Evolutionary conservation across 2,113 vertebrate species (phyloP).

Genomic region (Mixornis gularis): DNA sequence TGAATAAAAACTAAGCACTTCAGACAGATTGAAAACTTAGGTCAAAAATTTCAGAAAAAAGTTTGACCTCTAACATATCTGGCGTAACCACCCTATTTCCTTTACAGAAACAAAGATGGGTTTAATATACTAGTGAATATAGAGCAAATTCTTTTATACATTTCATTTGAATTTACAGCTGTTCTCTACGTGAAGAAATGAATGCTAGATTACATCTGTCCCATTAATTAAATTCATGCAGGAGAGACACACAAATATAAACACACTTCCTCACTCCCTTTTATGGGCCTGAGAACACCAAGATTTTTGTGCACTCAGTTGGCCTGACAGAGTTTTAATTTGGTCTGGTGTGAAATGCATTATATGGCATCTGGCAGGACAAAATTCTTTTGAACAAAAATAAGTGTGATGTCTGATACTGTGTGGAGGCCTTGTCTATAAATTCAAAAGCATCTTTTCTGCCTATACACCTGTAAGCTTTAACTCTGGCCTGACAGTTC

Average conservation of each 20-base stretch:
- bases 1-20: neutral
- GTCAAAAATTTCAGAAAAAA: neutral
- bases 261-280: neutral
- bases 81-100: neutral
- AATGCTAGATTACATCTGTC: neutral
- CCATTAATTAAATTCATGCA: neutral
- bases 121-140: neutral
- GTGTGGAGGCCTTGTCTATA: neutral
- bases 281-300: neutral
- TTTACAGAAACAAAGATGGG: neutral
- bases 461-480: neutral
- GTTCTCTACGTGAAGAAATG: neutral
- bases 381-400: neutral
- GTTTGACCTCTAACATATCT: neutral
- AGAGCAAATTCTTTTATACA: neutral
- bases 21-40: neutral
- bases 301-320: neutral
- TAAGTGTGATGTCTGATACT: neutral
- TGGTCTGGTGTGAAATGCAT: neutral
- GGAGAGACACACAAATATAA: neutral
- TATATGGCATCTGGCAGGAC: neutral
- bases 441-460: neutral
- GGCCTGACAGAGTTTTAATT: neutral
- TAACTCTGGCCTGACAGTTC: neutral
- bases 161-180: neutral